These are phyloP conservation scores for Boulengeromyrus knoepffleri DNA, from an alignment of 2,113 vertebrate species.

Conservation along the genomic window DNA sequence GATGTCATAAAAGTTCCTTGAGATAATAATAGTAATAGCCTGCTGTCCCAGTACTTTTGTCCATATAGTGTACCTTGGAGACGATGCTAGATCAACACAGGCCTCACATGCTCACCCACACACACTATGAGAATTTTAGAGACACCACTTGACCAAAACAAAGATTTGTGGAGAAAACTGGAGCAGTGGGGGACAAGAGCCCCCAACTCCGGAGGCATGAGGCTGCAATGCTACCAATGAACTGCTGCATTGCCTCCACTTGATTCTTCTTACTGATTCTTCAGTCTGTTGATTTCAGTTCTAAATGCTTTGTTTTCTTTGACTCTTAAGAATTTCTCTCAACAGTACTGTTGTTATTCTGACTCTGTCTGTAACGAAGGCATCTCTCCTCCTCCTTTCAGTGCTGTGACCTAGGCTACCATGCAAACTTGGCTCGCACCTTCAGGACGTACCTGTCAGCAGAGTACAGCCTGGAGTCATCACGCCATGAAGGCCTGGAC, in stretches of 20 bases:
- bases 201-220: background rate
- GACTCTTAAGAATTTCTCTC: background rate
- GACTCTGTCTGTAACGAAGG: background rate
- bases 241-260: background rate
- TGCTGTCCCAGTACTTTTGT: background rate
- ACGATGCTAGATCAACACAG: background rate
- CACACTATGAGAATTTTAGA: background rate
- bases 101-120: background rate
- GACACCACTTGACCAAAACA: background rate
- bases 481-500: slow-evolving; percentile 73
- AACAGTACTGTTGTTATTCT: background rate
- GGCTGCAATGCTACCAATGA: background rate
- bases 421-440: slow-evolving; percentile 69
- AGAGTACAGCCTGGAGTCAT: slow-evolving; percentile 75
- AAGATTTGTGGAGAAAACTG: background rate
- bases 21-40: background rate
- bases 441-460: slow-evolving; percentile 75
- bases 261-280: background rate
- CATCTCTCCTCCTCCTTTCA: slow-evolving; percentile 28
- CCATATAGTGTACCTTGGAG: background rate
- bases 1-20: background rate
- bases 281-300: background rate
- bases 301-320: background rate
- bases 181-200: background rate
- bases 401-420: slow-evolving; percentile 76